Conservation (phyloP, 2,113 vertebrate genomes). For the Procavia capensis region DNA sequence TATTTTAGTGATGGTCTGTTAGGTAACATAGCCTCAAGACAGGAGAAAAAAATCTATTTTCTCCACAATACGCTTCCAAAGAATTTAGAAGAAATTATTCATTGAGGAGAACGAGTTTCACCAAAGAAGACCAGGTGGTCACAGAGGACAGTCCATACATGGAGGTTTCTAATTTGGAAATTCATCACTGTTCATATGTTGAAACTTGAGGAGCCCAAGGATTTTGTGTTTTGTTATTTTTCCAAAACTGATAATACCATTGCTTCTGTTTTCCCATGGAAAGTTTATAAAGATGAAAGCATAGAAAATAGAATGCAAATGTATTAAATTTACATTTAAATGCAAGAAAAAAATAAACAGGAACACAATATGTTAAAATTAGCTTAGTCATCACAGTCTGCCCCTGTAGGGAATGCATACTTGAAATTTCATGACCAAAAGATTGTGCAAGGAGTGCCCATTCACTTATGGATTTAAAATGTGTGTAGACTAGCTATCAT, state of each 20-base stretch:
- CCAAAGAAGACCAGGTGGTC: not conserved
- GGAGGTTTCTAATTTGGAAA: not conserved
- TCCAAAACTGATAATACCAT: not conserved
- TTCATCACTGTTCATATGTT: not conserved
- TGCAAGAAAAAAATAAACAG: not conserved
- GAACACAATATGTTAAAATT: not conserved
- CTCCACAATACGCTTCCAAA: not conserved
- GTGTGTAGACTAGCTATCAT: not conserved
- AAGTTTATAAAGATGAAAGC: not conserved
- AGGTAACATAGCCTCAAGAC: not conserved
- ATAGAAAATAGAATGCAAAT: not conserved
- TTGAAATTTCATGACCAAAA: not conserved
- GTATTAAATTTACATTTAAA: not conserved
- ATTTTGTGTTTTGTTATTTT: not conserved
- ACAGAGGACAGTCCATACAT: not conserved
- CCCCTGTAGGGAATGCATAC: not conserved
- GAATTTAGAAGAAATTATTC: not conserved
- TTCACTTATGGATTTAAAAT: not conserved
- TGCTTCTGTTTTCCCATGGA: not conserved
- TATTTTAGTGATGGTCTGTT: not conserved
- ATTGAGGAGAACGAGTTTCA: not conserved
- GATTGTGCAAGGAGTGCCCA: not conserved
- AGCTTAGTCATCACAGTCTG: not conserved
- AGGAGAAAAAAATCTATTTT: not conserved
- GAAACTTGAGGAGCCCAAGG: not conserved